A percentile compares a stretch with the other conserved stretches of the same genome.
These are phyloP conservation scores for Apostichopus leukothele DNA, from an alignment of 53 echinoderm and acorn worm genomes.

Conservation along the genomic window DNA sequence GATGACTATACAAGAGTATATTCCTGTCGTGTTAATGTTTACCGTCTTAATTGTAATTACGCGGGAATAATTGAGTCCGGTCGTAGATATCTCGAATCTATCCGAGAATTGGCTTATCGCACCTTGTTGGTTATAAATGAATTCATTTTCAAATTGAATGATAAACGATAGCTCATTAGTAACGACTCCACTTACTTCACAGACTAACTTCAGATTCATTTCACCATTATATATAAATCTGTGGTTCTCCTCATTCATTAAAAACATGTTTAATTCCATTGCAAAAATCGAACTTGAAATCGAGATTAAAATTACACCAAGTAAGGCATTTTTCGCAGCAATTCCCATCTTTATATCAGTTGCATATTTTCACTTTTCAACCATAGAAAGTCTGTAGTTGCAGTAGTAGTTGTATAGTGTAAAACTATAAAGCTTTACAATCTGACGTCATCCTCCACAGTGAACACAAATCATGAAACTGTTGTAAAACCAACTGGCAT, in stretches of 20 bases:
- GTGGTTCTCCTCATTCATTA: not conserved
- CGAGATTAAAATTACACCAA: not conserved
- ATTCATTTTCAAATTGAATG: not conserved
- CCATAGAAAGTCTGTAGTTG: too few relatives aligned
- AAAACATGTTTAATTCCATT: not conserved
- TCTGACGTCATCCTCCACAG: too few relatives aligned
- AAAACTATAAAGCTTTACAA: too few relatives aligned
- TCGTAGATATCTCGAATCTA: not conserved
- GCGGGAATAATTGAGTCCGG: not conserved
- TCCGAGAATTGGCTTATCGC: not conserved
- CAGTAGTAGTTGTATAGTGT: too few relatives aligned
- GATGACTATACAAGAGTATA: not conserved
- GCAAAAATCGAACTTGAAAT: not conserved
- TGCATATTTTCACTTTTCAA: too few relatives aligned
- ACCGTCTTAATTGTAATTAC: not conserved
- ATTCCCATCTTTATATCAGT: too few relatives aligned
- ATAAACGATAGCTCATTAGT: not conserved
- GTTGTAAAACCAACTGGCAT: too few relatives aligned
- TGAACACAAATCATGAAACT: too few relatives aligned
- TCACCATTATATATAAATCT: not conserved
- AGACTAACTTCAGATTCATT: not conserved
- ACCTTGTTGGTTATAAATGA: conserved; percentile 9
- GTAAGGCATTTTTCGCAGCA: too few relatives aligned
- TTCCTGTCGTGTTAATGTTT: not conserved
- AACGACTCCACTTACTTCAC: conserved; percentile 10